Conservation (phyloP, 2,797 vertebrate species). For the Amniataba percoides region DNA sequence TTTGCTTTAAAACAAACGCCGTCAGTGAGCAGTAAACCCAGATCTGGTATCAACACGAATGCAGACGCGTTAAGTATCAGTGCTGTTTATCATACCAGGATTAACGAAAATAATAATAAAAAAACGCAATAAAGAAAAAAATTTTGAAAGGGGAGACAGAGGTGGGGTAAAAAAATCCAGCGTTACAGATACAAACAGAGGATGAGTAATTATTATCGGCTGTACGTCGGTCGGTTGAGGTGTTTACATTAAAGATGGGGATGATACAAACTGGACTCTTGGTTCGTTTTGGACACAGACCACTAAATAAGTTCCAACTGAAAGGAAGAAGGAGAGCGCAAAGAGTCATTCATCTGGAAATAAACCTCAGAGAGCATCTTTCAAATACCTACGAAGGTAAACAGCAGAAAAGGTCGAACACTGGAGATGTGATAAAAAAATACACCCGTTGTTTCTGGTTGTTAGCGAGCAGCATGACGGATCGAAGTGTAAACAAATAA, state of each 20-base stretch:
- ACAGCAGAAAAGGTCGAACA: not conserved
- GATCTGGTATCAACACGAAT: slow-evolving; percentile 48
- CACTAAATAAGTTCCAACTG: slow-evolving; percentile 82
- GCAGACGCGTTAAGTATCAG: slow-evolving; percentile 29
- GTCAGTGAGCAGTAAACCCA: slow-evolving; percentile 33
- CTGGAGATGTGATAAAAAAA: slow-evolving; percentile 1
- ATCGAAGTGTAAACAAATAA: not conserved
- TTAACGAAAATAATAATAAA: slow-evolving; percentile 56
- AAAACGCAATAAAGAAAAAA: slow-evolving; percentile 29
- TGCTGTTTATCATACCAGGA: slow-evolving; percentile 37
- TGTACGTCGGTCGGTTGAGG: not conserved
- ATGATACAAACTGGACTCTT: slow-evolving; percentile 80
- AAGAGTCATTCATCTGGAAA: slow-evolving; percentile 47
- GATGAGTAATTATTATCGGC: slow-evolving; percentile 46
- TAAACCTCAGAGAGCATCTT: not conserved
- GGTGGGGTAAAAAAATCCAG: slow-evolving; percentile 17
- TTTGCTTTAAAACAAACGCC: slow-evolving; percentile 45
- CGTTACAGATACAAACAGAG: slow-evolving; percentile 38
- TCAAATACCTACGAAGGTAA: not conserved
- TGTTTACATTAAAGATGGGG: slow-evolving; percentile 82
- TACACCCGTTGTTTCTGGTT: not conserved
- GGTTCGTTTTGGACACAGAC: slow-evolving; percentile 74
- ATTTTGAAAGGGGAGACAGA: not conserved
- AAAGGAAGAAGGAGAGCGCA: slow-evolving; percentile 67
- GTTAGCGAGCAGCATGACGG: slow-evolving; percentile 35